Evolutionary conservation across 2,113 vertebrate genomes (phyloP).

Genomic region (Cephalopterus ornatus): DNA sequence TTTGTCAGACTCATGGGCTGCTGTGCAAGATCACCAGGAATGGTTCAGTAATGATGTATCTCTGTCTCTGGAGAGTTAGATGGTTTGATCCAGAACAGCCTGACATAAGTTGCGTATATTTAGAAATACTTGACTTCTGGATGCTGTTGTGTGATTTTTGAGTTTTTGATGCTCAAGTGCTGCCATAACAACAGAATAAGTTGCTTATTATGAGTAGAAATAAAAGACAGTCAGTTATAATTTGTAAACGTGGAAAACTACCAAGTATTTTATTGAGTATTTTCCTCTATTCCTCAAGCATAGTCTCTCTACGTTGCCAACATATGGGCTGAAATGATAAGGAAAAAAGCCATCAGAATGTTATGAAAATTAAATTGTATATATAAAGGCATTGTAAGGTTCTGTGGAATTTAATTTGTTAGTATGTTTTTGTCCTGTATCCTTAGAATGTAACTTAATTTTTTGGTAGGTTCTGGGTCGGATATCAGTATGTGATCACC

Average conservation of each 20-base stretch:
- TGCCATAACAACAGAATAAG: background rate
- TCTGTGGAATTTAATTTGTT: background rate
- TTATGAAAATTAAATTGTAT: background rate
- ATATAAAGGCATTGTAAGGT: background rate
- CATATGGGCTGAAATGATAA: background rate
- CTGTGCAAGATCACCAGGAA: background rate
- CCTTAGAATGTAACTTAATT: background rate
- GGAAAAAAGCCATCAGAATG: background rate
- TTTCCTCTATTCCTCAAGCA: background rate
- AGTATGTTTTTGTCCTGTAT: background rate
- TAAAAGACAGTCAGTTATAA: background rate
- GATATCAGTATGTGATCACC: constrained; percentile 96
- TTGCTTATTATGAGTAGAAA: background rate
- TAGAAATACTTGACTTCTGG: background rate
- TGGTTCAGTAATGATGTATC: background rate
- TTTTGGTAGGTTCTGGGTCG: constrained; percentile 90
- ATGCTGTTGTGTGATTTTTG: background rate
- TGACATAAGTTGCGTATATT: background rate
- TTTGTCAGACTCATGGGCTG: background rate
- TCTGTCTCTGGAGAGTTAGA: background rate
- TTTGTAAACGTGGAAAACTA: background rate
- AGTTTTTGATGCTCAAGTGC: background rate
- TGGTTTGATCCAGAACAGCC: background rate
- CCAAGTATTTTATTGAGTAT: background rate
- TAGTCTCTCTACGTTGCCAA: background rate